These are phyloP conservation scores for Leptura quadrifasciata DNA, from an alignment of 2,888 invertebrate genomes.

Conservation along the genomic window DNA sequence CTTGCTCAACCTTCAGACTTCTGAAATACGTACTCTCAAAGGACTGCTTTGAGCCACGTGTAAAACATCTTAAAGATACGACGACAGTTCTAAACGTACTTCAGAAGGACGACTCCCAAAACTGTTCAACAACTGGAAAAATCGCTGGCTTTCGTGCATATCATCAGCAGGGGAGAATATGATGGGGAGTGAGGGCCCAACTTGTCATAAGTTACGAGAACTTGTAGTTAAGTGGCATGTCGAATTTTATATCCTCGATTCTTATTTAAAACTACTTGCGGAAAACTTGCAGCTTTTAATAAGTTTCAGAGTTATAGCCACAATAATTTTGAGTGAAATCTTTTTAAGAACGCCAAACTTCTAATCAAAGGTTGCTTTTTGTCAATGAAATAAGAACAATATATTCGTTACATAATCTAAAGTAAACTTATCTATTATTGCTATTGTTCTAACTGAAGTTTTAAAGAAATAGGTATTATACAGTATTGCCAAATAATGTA, in stretches of 20 bases:
- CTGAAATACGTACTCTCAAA: background rate
- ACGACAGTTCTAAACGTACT: conserved; percentile 5
- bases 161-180: conserved; percentile 13
- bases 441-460: no score
- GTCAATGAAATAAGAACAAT: no score
- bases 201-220: conserved; percentile 1
- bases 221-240: background rate
- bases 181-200: background rate
- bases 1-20: background rate
- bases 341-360: no score
- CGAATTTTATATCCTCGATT: conserved; percentile 2
- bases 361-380: no score
- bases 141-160: conserved; percentile 22
- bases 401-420: no score
- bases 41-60: conserved; percentile 4
- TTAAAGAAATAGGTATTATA: no score
- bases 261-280: background rate
- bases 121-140: conserved; percentile 22
- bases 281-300: background rate
- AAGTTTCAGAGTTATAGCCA: background rate
- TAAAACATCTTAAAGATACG: conserved; percentile 13
- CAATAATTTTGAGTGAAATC: background rate
- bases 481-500: no score
- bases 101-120: conserved; percentile 11
- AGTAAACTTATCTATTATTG: no score